These are phyloP conservation scores for Phragmatobia fuliginosa DNA, from an alignment of 2,888 invertebrate species.

Conservation along the genomic window DNA sequence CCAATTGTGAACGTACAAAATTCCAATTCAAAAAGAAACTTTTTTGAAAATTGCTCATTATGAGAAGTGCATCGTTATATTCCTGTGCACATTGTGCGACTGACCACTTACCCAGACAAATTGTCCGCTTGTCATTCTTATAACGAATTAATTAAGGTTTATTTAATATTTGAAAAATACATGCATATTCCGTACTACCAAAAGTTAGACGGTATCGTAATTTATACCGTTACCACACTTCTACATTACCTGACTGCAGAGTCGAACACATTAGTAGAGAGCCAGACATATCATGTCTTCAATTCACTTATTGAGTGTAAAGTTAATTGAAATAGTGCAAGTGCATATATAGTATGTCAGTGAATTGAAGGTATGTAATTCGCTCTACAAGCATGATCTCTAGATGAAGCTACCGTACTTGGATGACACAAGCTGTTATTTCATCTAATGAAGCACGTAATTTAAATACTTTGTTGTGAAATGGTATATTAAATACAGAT, in stretches of 20 bases:
- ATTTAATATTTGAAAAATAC: neutral
- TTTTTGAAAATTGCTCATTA: too few relatives aligned
- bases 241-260: slow-evolving; percentile 33
- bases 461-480: slow-evolving; percentile 20
- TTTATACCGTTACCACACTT: slow-evolving; percentile 9
- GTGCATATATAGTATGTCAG: slow-evolving; percentile 64
- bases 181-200: neutral
- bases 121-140: neutral
- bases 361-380: slow-evolving; percentile 85
- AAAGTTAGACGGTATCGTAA: slow-evolving; percentile 8
- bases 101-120: neutral
- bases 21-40: too few relatives aligned
- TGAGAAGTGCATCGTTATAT: too few relatives aligned
- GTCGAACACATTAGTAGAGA: slow-evolving; percentile 67
- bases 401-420: slow-evolving; percentile 64
- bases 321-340: slow-evolving; percentile 55
- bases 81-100: too few relatives aligned
- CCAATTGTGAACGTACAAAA: too few relatives aligned
- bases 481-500: slow-evolving; percentile 22
- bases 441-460: slow-evolving; percentile 59
- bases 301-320: slow-evolving; percentile 69
- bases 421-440: slow-evolving; percentile 59
- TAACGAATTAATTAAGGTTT: neutral
- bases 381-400: slow-evolving; percentile 84
- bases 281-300: slow-evolving; percentile 86